These are phyloP conservation scores for Drosophila biarmipes DNA, from an alignment of 1,140 invertebrate genomes.

Conservation along the genomic window DNA sequence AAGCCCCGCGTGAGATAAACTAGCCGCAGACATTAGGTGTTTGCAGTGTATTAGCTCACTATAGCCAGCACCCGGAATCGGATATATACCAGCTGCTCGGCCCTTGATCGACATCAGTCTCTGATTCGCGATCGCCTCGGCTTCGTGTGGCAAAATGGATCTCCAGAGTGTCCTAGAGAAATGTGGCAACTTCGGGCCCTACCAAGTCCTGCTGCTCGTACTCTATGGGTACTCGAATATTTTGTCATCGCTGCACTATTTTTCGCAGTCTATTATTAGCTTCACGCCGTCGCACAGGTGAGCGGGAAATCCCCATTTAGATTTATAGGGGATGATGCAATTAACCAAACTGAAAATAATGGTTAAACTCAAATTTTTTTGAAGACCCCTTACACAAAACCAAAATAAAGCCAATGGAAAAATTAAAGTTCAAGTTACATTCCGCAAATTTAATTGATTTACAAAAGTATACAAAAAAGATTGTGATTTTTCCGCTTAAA, in stretches of 20 bases:
- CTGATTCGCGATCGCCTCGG: constrained; percentile 26
- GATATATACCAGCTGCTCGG: constrained; percentile 25
- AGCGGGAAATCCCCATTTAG: not conserved
- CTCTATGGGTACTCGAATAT: constrained; percentile 86
- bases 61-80: not conserved
- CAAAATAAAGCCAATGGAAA: no score
- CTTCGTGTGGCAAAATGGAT: constrained; percentile 75
- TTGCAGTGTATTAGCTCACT: constrained; percentile 24
- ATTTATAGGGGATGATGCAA: not conserved
- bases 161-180: constrained; percentile 86
- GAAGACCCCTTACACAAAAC: no score
- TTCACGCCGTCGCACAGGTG: constrained; percentile 85
- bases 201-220: constrained; percentile 86
- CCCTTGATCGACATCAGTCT: constrained; percentile 30
- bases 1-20: constrained; percentile 17
- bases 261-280: constrained; percentile 86
- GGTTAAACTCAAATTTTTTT: not conserved
- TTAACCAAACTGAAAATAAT: no score
- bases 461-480: no score
- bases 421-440: no score
- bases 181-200: constrained; percentile 87
- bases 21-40: not conserved
- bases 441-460: no score
- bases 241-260: constrained; percentile 86
- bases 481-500: no score